These are phyloP conservation scores for Entosphenus tridentatus DNA, from an alignment of 2,113 vertebrate species.

Conservation along the genomic window DNA sequence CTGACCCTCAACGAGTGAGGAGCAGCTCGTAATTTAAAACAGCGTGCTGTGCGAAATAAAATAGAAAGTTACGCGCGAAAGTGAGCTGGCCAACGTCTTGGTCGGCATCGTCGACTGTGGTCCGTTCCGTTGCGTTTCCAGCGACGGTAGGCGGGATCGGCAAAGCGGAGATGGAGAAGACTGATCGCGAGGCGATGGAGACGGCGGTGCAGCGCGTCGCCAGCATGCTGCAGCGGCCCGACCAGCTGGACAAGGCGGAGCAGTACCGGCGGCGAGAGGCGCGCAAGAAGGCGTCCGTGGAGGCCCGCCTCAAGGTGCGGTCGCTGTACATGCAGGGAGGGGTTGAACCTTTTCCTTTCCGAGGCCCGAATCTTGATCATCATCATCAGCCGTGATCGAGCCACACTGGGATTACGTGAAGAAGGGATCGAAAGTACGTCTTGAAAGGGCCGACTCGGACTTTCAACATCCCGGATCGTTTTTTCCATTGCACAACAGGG, in stretches of 20 bases:
- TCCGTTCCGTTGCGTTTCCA: not conserved
- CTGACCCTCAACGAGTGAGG: no score
- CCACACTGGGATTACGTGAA: slow-evolving; percentile 10
- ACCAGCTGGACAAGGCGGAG: slow-evolving; percentile 54
- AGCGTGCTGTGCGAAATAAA: no score
- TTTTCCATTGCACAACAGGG: no score
- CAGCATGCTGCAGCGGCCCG: slow-evolving; percentile 82
- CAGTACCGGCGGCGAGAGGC: slow-evolving; percentile 81
- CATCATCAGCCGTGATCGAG: not conserved
- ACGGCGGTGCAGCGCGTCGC: slow-evolving; percentile 86
- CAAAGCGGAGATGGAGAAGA: slow-evolving; percentile 57
- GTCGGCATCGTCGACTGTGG: not conserved
- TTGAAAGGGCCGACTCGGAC: no score
- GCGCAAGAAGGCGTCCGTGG: slow-evolving; percentile 86
- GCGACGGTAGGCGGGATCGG: not conserved
- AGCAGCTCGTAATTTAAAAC: no score
- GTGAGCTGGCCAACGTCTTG: not conserved
- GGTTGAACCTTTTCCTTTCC: not conserved
- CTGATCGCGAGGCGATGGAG: slow-evolving; percentile 60
- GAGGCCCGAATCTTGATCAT: not conserved
- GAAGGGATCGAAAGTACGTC: not conserved
- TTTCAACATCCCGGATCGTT: no score
- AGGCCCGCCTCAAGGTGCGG: slow-evolving; percentile 65
- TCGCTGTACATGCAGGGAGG: not conserved
- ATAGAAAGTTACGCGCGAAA: not conserved